Base-by-base conservation (phyloP, 2,797 vertebrate genomes). In the Acanthurus lineatus region DNA sequence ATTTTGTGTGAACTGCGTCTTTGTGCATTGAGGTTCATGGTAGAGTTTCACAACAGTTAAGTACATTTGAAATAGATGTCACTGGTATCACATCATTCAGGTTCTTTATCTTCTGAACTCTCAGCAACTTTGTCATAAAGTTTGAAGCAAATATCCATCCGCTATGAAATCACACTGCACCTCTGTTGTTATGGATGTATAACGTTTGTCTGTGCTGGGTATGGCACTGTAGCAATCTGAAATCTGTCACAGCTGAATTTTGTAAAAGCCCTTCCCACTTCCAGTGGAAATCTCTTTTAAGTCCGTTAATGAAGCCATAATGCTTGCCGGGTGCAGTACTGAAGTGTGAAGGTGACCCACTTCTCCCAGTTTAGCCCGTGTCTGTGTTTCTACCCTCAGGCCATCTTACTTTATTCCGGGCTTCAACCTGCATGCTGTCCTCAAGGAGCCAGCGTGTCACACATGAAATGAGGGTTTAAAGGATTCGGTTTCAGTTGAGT, bases 261-360 rank as follows among this genome's bases (percentile, higher is more conserved):
- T 54, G 20, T 63, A 56, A 44, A 42, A 6, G 2, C 20, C 16
- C 12, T 68, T 66, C 83, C 74, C 15, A 38, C 69, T 81, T 79
- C 61, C 56, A 49, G 54, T 28, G 44, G 47, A 73, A 82, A 74
- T 77, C 45, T n/a, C 52, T 76, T 81, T 70, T 58, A 78, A 79
- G 73, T 80, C 79, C 77, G 40, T 83, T 87, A 92, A 90, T 88
- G 84, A 91, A 90, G 82, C 69, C 67, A 16, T 77, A 54, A 61
- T 69, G 75, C 70, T 87, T 47, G 76, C 72, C 66, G 86, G 53
- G 65, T 85, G 64, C 79, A 76, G 74, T 82, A 61, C 35, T 81
- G 65, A 79, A 82, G 84, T 91, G 81, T 93, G 92, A 94, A 94
- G 93, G 94, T 95, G 94, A 94, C 94, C 94, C 93, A 94, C 87